These are phyloP conservation scores for Pseudopipra pipra DNA, from an alignment of 2,113 vertebrate genomes.

Conservation along the genomic window DNA sequence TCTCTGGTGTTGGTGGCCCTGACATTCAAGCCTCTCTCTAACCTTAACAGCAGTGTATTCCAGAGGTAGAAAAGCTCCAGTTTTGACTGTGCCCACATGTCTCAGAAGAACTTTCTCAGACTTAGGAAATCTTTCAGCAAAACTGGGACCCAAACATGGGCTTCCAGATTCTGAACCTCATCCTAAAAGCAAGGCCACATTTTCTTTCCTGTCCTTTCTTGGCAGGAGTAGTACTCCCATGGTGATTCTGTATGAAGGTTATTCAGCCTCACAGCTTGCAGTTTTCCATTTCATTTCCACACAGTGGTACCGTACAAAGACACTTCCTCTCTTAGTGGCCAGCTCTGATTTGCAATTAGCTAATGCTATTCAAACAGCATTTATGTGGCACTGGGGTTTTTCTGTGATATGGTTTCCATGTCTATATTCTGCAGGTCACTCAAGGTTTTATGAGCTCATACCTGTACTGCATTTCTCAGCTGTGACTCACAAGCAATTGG, in stretches of 20 bases:
- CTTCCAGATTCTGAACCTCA: neutral
- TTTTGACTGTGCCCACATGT: neutral
- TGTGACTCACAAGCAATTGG: neutral
- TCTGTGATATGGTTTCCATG: neutral
- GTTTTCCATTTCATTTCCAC: neutral
- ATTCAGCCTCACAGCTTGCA: neutral
- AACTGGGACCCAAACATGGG: neutral
- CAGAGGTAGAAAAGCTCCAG: neutral
- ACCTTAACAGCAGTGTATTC: neutral
- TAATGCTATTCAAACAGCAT: neutral
- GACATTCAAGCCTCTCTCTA: neutral
- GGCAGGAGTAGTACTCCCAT: neutral
- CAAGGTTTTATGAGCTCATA: conserved; percentile 50
- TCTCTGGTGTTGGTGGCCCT: neutral
- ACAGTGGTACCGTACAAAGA: neutral
- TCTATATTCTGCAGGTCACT: neutral
- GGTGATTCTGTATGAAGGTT: neutral
- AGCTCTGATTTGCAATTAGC: conserved; percentile 18
- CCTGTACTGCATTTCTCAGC: conserved; percentile 44
- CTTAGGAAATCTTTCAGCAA: neutral
- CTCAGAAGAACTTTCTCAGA: neutral
- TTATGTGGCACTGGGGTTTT: conserved; percentile 30
- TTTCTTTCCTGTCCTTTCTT: neutral
- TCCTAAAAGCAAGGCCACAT: neutral
- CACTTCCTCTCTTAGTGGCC: neutral